These are phyloP conservation scores for Montipora capricornis DNA, from an alignment of 64 coral and sea anemone genomes.

Conservation along the genomic window DNA sequence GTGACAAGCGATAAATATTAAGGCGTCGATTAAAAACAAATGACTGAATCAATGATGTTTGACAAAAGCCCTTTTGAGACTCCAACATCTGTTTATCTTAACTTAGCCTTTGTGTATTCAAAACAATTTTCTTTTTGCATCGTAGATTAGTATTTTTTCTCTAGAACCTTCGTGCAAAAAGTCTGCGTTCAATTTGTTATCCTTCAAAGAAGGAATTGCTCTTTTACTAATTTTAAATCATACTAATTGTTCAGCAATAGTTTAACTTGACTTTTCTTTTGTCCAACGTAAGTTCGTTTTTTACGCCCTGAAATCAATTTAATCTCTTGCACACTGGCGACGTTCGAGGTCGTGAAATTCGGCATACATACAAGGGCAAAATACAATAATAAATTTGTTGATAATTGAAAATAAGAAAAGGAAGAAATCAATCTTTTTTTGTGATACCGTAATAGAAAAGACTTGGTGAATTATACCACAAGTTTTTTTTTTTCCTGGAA, in stretches of 20 bases:
- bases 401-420: too few species aligned
- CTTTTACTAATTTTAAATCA: neutral
- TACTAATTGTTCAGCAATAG: neutral
- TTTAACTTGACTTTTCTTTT: neutral
- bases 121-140: slow-evolving; percentile 13
- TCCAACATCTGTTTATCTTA: slow-evolving; percentile 54
- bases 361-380: too few species aligned
- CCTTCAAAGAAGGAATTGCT: neutral
- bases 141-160: neutral
- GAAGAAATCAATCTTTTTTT: too few species aligned
- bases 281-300: too few species aligned
- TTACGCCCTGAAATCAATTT: too few species aligned
- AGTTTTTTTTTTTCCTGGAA: too few species aligned
- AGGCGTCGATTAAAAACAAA: neutral
- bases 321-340: too few species aligned
- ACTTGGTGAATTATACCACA: too few species aligned
- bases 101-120: slow-evolving; percentile 21
- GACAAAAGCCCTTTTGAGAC: slow-evolving; percentile 20
- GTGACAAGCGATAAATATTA: slow-evolving; percentile 28
- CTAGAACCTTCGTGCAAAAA: too few species aligned
- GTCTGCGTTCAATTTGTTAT: neutral
- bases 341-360: too few species aligned
- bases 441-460: too few species aligned
- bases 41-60: neutral
- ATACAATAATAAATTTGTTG: too few species aligned